These are phyloP conservation scores for Microplitis manilae DNA, from an alignment of 2,888 invertebrate genomes.

Conservation along the genomic window DNA sequence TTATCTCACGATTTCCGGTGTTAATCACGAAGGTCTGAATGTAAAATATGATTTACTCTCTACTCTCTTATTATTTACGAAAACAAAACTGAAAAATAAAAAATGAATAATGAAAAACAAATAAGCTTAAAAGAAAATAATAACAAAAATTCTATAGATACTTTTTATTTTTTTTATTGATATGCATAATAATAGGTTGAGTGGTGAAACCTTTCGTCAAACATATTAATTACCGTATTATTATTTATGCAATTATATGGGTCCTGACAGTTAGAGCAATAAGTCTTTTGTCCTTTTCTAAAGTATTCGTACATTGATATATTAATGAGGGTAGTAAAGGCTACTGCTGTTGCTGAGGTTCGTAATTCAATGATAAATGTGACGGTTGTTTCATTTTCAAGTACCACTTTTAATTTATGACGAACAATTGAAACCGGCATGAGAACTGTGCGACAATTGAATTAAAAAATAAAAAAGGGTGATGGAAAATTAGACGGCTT, in stretches of 20 bases:
- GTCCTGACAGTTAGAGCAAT: neutral
- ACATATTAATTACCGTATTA: neutral
- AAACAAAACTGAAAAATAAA: neutral
- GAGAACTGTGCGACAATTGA: slow-evolving; percentile 37
- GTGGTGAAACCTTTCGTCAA: neutral
- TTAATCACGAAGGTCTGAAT: slow-evolving; percentile 41
- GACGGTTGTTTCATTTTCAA: neutral
- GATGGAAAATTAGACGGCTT: slow-evolving; percentile 38
- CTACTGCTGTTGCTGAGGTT: neutral
- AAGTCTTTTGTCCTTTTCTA: neutral
- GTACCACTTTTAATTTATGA: neutral
- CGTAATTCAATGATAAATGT: neutral
- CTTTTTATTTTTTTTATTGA: neutral
- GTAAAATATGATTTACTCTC: slow-evolving; percentile 32
- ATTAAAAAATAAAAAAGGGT: slow-evolving; percentile 15
- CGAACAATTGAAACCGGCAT: neutral
- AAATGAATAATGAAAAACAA: slow-evolving; percentile 3
- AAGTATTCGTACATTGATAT: neutral
- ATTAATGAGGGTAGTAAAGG: neutral
- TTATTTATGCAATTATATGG: slow-evolving; percentile 1
- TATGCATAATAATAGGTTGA: neutral
- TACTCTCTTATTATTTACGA: slow-evolving; percentile 20
- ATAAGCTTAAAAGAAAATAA: neutral
- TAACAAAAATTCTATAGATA: neutral
- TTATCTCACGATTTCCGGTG: slow-evolving; percentile 39